Base-by-base conservation (phyloP, 2,888 invertebrate species). In the Dorcus parallelipipedus region DNA sequence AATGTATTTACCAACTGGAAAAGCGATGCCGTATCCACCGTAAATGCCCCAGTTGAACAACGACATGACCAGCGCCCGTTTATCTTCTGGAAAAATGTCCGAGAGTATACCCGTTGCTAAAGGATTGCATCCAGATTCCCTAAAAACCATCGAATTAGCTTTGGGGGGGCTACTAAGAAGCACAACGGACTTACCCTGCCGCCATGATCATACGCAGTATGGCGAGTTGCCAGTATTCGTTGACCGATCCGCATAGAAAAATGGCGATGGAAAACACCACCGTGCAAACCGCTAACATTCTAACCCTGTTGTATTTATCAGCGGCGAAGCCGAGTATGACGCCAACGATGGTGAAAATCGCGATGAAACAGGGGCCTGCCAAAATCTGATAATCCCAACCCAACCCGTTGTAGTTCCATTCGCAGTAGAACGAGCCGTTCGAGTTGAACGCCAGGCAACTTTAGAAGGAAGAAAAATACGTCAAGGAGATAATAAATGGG, bases 11-110 rank as follows among this genome's bases (percentile, higher is more conserved):
- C 95, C 95, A 4, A 95, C 89, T 0, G 95, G 95, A 74, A 95
- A 95, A 0, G 95, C 93, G 64, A 95, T 88, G 48, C 95, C 95
- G 69, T 95, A 95, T 2, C 95, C 95, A 38, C 95, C 93, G 73
- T 95, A 96, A 66, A 95, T 95, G 9, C 96, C 95, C 95, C 95
- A 95, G 78, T 95, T 95, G 81, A 95, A 95, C 62, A 96, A 87
- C 1, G 95, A 93, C 83, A 95, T 88, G 9, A 95, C 95, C 43
- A 95, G 78, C 1, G 93, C 95, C 56, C 95, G 84, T 71, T 93
- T 90, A 61, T 86, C 83, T 73, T 91, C 91, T 0, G 88, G 86
- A 73, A 92, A 91, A 70, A 91, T 84, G 72, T 93, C 92, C 0
- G 91, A 89, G 59, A 93, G 81, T 49, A 93, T 87, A 5, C 93